Evolutionary conservation across 2,113 vertebrate species (phyloP), one percentile per base, ranked within the genome.

Genomic region (Tiliqua scincoides): DNA sequence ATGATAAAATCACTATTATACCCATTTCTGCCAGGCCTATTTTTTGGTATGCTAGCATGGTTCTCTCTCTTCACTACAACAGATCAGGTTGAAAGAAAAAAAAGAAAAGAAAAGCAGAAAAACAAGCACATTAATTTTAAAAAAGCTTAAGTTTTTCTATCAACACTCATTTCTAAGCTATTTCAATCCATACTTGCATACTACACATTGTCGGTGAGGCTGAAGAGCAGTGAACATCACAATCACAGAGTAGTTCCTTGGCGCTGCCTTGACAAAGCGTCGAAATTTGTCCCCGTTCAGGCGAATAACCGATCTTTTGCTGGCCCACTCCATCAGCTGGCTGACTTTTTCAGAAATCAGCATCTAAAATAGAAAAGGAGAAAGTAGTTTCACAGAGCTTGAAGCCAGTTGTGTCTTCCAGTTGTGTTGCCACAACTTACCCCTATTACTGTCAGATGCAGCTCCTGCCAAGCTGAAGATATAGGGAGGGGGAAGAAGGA

Each of bases 191-290:
- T 96, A 99, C 99, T 96, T 98, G 97, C 99, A 99, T 65, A 99
- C 98, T 0, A 96, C 97, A 94, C 98, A 99, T 72, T 99, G 98
- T 82, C 98, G 97, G 92, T 99, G 99, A 52, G 98, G 96, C 94
- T 99, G 98, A 68, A 99, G 98, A 0, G 99, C 99, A 7, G 99
- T 99, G 92, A 99, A 99, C 98, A 99, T 99, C 93, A 99, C 97
- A 84, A 99, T 92, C 91, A 99, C 97, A 0, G 99, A 99, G 95
- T 99, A 99, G 93, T 99, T 99, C 62, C 98, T 97, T 27, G 99
- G 99, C 11, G 98, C 98, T 11, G 98, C 98, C 94, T 98, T 99
- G 86, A 99, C 96, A 3, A 99, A 97, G 43, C 98, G 97, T n/a
- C 98, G 97, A 73, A 99, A 99, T 93, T 99, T 99, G 71, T 99